Evolutionary conservation across 2,888 invertebrate genomes (phyloP).

Genomic region (Urechis unicinctus): DNA sequence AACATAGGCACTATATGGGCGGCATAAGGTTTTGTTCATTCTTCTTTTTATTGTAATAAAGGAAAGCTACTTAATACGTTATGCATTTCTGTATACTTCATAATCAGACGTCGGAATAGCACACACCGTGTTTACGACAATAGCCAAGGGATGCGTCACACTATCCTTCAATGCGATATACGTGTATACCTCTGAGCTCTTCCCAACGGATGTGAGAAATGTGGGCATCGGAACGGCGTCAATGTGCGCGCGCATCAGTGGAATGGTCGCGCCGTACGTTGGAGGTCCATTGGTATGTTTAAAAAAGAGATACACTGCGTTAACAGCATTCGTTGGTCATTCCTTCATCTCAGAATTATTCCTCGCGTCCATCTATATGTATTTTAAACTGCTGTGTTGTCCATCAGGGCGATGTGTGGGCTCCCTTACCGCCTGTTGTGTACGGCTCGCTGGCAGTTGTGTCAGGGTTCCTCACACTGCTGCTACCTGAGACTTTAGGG

Average conservation of each 20-base stretch:
- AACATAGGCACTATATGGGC: no score
- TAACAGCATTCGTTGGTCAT: no score
- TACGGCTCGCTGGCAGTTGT: conserved; percentile 7
- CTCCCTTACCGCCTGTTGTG: conserved; percentile 10
- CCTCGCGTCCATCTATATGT: no score
- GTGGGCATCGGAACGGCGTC: conserved; percentile 14
- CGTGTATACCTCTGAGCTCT: conserved; percentile 18
- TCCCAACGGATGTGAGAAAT: conserved; percentile 21
- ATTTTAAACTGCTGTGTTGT: no score
- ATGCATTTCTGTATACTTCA: no score
- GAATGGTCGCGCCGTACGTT: conserved; percentile 18
- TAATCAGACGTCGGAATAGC: conserved; percentile 1
- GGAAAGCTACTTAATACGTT: no score
- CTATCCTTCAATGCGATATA: conserved; percentile 12
- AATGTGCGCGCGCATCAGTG: conserved; percentile 14
- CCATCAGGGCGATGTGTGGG: conserved; percentile 9
- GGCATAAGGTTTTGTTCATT: no score
- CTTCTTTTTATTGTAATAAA: no score
- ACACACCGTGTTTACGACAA: conserved; percentile 12
- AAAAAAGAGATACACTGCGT: no score
- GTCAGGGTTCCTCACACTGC: conserved; percentile 7
- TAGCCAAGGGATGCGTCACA: conserved; percentile 16
- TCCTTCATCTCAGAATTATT: no score
- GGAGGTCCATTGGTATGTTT: conserved; percentile 16
- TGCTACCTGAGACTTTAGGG: conserved; percentile 12